Evolutionary conservation across 2,797 vertebrate species (phyloP), one percentile per base, ranked within the genome.

Genomic region (Tachyglossus aculeatus): DNA sequence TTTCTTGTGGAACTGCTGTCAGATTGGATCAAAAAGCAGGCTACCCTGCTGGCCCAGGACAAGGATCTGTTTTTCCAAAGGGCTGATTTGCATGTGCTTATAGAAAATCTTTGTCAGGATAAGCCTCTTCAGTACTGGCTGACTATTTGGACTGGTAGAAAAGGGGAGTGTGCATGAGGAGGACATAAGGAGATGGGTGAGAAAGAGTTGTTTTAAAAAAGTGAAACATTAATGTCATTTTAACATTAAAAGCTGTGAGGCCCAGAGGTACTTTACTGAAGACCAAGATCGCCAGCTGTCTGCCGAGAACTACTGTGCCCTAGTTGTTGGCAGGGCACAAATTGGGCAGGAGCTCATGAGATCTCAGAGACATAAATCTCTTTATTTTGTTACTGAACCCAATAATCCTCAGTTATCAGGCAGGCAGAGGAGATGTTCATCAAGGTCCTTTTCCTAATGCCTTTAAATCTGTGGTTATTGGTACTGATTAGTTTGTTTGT

Each of bases 401-500:
- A n/a, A n/a, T n/a, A n/a, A n/a, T n/a, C n/a, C n/a, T n/a, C n/a
- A n/a, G n/a, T n/a, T n/a, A 6, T 61, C 68, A 67, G 60, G 51
- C 40, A 71, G 50, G 66, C 71, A 71, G 48, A 38, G 39, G 16
- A 24, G 36, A 61, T 15, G 24, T 7, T 22, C 55, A 21, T 72
- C 43, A 62, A 1, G 7, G 56, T 79, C 81, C 71, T 47, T 65
- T 70, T 60, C 65, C 74, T 63, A 38, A n/a, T n/a, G n/a, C 47
- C 39, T 77, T 76, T 75, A 40, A 56, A 60, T 73, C 45, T 55
- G 2, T 56, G 9, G 39, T 78, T 73, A 15, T 72, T 83, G 65
- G 38, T 70, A 67, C 71, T 74, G 81, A 83, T 81, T 71, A 60
- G 45, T 70, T 83, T 80, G 68, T 75, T 72, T 82, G 55, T 83